A percentile compares a stretch with the other conserved stretches of the same genome.
These are phyloP conservation scores for Mystacornis crossleyi DNA, from an alignment of 2,113 vertebrate genomes.

Conservation along the genomic window DNA sequence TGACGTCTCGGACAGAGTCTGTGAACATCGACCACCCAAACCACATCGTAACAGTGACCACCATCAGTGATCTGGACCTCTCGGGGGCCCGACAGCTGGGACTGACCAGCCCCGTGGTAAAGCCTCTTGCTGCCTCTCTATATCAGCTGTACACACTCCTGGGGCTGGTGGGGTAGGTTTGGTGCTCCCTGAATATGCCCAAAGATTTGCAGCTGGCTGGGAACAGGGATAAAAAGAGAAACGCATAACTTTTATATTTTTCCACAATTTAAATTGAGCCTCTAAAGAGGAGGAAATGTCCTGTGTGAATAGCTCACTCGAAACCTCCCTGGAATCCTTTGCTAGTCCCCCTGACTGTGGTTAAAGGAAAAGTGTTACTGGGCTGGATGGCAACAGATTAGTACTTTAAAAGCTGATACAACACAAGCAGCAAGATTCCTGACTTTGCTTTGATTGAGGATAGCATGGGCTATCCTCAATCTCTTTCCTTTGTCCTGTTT, in stretches of 20 bases:
- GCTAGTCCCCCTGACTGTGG: background rate
- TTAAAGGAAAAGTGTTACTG: background rate
- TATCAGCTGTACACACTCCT: background rate
- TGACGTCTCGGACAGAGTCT: conserved; percentile 82
- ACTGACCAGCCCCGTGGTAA: conserved; percentile 66
- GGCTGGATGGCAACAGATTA: background rate
- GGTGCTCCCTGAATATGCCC: background rate
- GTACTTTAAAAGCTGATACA: background rate
- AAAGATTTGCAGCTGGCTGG: background rate
- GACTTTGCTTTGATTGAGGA: no score
- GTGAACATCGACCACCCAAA: conserved; percentile 91
- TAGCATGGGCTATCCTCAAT: accelerated
- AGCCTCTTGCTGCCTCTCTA: background rate
- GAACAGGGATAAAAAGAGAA: background rate
- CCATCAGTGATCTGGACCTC: conserved; percentile 91
- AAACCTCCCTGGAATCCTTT: background rate
- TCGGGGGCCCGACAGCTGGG: conserved; percentile 76
- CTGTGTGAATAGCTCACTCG: background rate
- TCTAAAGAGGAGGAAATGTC: background rate
- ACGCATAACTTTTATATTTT: background rate
- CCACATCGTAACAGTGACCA: conserved; percentile 95
- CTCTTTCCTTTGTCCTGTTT: background rate
- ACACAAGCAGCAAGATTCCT: background rate
- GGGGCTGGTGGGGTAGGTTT: background rate
- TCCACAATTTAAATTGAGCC: background rate